Evolutionary conservation across 2,888 invertebrate genomes (phyloP).

Genomic region (Drosophila sordidapex): DNA sequence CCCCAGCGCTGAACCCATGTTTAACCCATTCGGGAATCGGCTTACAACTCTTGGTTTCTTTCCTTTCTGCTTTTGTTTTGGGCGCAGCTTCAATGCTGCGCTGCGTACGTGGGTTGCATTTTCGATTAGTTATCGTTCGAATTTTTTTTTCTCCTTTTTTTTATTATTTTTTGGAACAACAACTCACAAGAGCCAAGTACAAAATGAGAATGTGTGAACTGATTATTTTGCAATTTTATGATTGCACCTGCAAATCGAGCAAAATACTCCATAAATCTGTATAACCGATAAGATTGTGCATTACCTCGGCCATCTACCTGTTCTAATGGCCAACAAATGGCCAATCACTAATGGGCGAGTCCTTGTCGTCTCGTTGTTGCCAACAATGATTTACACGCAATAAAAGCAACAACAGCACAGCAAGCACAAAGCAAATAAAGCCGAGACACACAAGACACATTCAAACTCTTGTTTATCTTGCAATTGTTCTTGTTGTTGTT

Average conservation of each 20-base stretch:
- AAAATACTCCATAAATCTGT: background rate
- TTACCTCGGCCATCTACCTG: constrained; percentile 23
- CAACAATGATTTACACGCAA: constrained; percentile 68
- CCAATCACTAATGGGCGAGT: constrained; percentile 9
- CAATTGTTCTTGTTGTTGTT: constrained; percentile 9
- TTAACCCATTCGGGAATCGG: constrained; percentile 27
- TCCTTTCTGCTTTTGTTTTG: constrained; percentile 3
- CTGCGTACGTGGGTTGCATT: constrained; percentile 71
- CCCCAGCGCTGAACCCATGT: constrained; percentile 18
- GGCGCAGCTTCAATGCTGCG: constrained; percentile 55
- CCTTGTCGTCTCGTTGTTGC: constrained; percentile 1
- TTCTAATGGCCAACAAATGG: constrained; percentile 34
- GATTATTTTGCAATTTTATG: constrained; percentile 3
- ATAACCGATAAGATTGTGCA: background rate
- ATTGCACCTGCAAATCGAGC: constrained; percentile 1
- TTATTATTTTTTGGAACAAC: constrained; percentile 6
- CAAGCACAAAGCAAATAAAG: constrained; percentile 32
- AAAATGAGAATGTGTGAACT: background rate
- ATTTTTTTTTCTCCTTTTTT: background rate
- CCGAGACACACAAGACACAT: constrained; percentile 14
- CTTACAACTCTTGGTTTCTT: constrained; percentile 21
- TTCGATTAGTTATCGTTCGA: constrained; percentile 50
- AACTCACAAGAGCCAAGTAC: background rate
- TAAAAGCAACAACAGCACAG: constrained; percentile 48
- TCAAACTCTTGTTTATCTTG: background rate